These are phyloP conservation scores for Drosophila eugracilis DNA, from an alignment of 1,140 invertebrate species.

Conservation along the genomic window DNA sequence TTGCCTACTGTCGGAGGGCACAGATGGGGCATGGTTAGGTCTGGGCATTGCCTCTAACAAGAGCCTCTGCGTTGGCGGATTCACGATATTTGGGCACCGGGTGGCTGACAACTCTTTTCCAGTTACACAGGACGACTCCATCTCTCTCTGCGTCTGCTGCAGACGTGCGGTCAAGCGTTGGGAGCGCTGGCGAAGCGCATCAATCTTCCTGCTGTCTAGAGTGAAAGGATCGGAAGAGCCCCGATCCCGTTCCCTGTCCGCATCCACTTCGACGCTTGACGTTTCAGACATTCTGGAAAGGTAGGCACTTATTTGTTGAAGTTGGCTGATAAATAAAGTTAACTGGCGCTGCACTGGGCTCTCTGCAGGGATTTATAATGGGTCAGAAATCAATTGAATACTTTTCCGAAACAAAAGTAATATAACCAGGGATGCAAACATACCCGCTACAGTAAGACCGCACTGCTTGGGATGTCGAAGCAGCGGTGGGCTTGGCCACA, in stretches of 20 bases:
- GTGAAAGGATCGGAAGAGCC: conserved; percentile 12
- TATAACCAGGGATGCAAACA: conserved; percentile 4
- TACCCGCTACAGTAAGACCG: conserved; percentile 6
- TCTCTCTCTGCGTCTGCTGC: conserved; percentile 49
- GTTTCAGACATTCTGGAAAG: conserved; percentile 50
- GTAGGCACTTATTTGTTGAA: neutral
- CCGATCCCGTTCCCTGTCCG: conserved; percentile 29
- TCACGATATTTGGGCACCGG: neutral
- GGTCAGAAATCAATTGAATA: conserved; percentile 5
- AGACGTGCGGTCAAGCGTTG: conserved; percentile 48
- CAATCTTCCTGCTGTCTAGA: conserved; percentile 11
- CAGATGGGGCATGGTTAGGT: neutral
- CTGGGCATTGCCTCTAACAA: neutral
- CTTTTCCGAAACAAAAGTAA: conserved; percentile 25
- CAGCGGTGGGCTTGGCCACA: conserved; percentile 3
- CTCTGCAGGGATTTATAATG: neutral
- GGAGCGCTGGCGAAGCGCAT: conserved; percentile 46
- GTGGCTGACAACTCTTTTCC: neutral
- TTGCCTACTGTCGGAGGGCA: neutral
- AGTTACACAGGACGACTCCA: conserved; percentile 6
- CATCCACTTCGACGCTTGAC: conserved; percentile 41
- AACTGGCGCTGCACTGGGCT: neutral
- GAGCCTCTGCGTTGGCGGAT: neutral
- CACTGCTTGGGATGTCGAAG: conserved; percentile 3
- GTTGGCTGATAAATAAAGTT: neutral